Evolutionary conservation across 2,797 vertebrate species (phyloP), one percentile per base, ranked within the genome.

Genomic region (Anguilla marmorata): DNA sequence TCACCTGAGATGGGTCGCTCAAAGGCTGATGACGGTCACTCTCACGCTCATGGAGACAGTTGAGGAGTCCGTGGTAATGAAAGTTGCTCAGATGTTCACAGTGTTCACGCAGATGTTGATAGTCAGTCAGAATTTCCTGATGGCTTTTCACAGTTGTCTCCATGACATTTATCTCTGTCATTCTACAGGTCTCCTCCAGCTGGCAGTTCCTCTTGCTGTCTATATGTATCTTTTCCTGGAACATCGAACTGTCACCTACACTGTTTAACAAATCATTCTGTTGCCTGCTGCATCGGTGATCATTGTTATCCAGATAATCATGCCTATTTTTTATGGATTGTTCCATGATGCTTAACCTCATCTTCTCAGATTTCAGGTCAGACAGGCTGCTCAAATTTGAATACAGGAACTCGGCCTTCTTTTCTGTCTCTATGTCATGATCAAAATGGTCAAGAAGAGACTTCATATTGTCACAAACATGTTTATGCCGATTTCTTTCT

Each of bases 61-160:
- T 90, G 85, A 90, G 52, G 87, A 85, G 90, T 48, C 88, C 89
- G 0, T 88, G 85, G 19, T 72, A 79, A 30, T 87, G 56, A 83
- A 21, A 63, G 48, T 37, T 12, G 14, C 76, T 79, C 33, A 88
- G n/a, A 24, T 83, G 86, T 85, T 88, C 85, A n/a, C 86, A 89
- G 30, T 30, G 63, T 7, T 27, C 86, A 48, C 66, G 56, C 48
- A 72, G 85, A 41, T 84, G 58, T 74, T 83, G 63, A 30, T 85
- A 16, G 37, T 85, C 86, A 30, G 74, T 48, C 41, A 86, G 19
- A 60, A 9, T 11, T 11, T 90, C 72, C 30, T 88, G 80, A 72
- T 50, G 21, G 56, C 11, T 21, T 30, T 86, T 89, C 41, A 86
- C 24, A 11, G 45, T 86, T 6, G 50, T 63, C 50, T 60, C 50